phyloP scores from a whole-genome alignment of 1,140 invertebrate genomes.

The Proctacanthus coquilletti region DNA sequence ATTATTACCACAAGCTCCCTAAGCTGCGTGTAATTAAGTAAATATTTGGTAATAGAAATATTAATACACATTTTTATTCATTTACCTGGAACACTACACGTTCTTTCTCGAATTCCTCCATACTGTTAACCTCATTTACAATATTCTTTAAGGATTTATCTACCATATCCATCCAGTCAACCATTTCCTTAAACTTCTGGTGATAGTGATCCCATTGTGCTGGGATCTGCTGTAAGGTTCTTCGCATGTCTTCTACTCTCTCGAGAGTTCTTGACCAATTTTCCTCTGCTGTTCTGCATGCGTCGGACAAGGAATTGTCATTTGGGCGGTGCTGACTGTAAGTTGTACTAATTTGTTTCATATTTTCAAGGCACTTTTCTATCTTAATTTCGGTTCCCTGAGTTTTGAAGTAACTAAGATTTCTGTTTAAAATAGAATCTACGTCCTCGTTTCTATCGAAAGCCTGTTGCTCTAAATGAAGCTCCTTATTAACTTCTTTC shows the following conservation, averaged over 20 bases:
- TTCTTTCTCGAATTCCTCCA: constrained; percentile 78
- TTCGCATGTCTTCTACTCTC: constrained; percentile 52
- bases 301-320: constrained; percentile 47
- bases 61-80: constrained; percentile 4
- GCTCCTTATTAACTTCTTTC: constrained; percentile 78
- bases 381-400: constrained; percentile 51
- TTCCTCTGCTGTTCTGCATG: constrained; percentile 47
- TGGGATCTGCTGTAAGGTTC: constrained; percentile 71
- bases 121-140: constrained; percentile 63
- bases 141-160: constrained; percentile 68
- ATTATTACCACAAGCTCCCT: constrained; percentile 40
- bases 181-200: constrained; percentile 67
- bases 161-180: constrained; percentile 80
- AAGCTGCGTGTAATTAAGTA: constrained; percentile 28
- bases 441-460: constrained; percentile 74
- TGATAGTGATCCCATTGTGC: constrained; percentile 80
- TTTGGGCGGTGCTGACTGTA: constrained; percentile 45
- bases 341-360: constrained; percentile 50
- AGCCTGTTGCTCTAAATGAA: constrained; percentile 70
- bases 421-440: constrained; percentile 55
- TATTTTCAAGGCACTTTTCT: constrained; percentile 55
- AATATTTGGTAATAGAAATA: background rate
- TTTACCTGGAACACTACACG: constrained; percentile 78
- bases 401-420: constrained; percentile 60
- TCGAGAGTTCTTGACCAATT: constrained; percentile 57